Conservation (phyloP, 2,888 invertebrate species). For the Lycophotia porphyrea region DNA sequence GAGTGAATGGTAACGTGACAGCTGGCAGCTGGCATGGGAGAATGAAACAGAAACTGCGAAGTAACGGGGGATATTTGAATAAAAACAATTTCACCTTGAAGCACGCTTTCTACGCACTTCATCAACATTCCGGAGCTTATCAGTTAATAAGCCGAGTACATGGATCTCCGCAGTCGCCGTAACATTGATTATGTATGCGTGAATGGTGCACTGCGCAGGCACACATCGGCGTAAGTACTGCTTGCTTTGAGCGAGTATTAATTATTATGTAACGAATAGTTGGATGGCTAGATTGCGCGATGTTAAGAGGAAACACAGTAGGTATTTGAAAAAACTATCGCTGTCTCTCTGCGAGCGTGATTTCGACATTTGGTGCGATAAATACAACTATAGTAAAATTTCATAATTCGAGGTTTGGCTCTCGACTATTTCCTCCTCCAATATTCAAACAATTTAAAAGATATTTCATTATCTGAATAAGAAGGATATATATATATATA, state of each 20-base stretch:
- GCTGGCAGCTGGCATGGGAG: not conserved
- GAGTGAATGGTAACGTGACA: not conserved
- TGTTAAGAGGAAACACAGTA: too few species aligned
- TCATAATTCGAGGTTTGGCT: too few species aligned
- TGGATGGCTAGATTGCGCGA: not conserved
- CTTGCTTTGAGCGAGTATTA: constrained; percentile 25
- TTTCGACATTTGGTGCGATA: too few species aligned
- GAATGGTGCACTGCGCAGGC: constrained; percentile 20
- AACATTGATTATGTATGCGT: constrained; percentile 51
- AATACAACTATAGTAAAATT: too few species aligned
- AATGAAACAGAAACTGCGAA: not conserved
- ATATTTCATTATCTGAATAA: too few species aligned
- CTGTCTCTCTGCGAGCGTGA: too few species aligned
- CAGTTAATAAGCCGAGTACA: constrained; percentile 50
- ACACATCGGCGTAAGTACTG: constrained; percentile 2
- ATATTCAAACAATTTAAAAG: too few species aligned
- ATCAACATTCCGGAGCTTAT: constrained; percentile 54
- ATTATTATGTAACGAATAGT: constrained; percentile 15
- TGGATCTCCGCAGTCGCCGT: constrained; percentile 12
- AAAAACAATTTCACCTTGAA: constrained; percentile 20
- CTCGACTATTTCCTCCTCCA: too few species aligned
- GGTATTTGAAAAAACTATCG: too few species aligned
- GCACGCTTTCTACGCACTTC: constrained; percentile 18
- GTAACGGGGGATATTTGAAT: not conserved
- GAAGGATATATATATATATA: too few species aligned